Base-by-base conservation (phyloP, 1,140 invertebrate species). In the Bombus consobrinus region DNA sequence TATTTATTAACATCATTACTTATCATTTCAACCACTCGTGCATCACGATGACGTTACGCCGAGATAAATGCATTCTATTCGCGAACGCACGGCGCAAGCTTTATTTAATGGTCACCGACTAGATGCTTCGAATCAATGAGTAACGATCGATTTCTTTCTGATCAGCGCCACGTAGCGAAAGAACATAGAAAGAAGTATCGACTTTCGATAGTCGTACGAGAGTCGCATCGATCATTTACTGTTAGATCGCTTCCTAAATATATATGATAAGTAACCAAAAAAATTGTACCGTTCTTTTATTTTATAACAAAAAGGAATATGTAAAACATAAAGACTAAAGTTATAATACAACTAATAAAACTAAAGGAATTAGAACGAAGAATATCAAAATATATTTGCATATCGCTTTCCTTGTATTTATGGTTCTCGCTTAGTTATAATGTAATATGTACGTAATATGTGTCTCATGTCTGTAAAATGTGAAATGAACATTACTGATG, bases 1-100 rank as follows among this genome's bases (percentile, higher is more conserved):
- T 91, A 91, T 91, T 86, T 89, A 92, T 90, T 86, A 90, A 90
- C 86, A 85, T 91, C 85, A 89, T 93, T 93, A 91, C 92, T 93
- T 92, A 93, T 93, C 90, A 92, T 93, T 91, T 93, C 91, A 86
- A 90, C 90, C 89, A 87, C 89, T 88, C 88, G 88, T 87, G 87
- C 87, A 89, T 91, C 90, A 91, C 82, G 81, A 86, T 92, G 90
- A 91, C 83, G 86, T 82, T 78, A 88, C 59, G 3, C 85, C 75
- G 90, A 91, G 90, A 93, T 90, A 90, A 92, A 92, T 91, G 89
- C 85, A 85, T 74, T 78, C 84, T 74, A 87, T 72, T 41, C 39
- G 53, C n/a, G 47, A 41, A 66, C 32, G 22, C 59, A n/a, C 18
- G 43, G 28, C 41, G 3, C 41, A 15, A 69, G n/a, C 41, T 37